Percentiles rank a stretch among this genome's conserved stretches.
phyloP scores from a whole-genome alignment of 2,888 invertebrate genomes.

The Andrena fulva region DNA sequence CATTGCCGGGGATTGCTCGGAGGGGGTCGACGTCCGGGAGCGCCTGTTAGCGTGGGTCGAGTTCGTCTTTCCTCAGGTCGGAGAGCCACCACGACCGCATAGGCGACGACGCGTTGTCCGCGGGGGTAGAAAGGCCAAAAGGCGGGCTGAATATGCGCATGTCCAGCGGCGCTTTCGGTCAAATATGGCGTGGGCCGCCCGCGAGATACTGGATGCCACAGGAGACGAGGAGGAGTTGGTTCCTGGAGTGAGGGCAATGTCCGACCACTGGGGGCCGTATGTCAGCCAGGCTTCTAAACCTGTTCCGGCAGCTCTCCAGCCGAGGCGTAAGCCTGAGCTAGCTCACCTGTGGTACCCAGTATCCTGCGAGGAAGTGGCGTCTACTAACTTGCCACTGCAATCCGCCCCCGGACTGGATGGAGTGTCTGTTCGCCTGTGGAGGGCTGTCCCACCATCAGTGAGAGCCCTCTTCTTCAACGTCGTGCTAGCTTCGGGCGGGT shows the following conservation, averaged over 20 bases:
- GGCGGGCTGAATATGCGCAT: conserved; percentile 78
- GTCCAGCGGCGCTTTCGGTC: conserved; percentile 54
- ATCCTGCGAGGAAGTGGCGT: conserved; percentile 52
- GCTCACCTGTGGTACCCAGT: conserved; percentile 43
- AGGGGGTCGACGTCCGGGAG: background rate
- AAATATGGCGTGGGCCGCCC: conserved; percentile 33
- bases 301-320: background rate
- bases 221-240: conserved; percentile 6
- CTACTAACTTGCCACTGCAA: conserved; percentile 23
- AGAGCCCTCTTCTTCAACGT: conserved; percentile 35
- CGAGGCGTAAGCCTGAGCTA: background rate
- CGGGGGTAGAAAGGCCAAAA: background rate
- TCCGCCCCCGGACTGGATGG: conserved; percentile 71
- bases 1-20: background rate
- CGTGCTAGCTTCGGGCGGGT: conserved; percentile 15
- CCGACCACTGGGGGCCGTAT: conserved; percentile 37
- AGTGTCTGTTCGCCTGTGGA: conserved; percentile 60
- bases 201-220: conserved; percentile 45
- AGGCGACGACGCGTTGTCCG: background rate
- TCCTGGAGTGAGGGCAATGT: conserved; percentile 36
- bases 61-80: background rate
- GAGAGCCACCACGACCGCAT: background rate
- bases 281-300: background rate
- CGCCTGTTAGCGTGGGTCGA: background rate
- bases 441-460: conserved; percentile 37